Base-by-base conservation (phyloP, 2,113 vertebrate genomes). In the Glaucomys volans region DNA sequence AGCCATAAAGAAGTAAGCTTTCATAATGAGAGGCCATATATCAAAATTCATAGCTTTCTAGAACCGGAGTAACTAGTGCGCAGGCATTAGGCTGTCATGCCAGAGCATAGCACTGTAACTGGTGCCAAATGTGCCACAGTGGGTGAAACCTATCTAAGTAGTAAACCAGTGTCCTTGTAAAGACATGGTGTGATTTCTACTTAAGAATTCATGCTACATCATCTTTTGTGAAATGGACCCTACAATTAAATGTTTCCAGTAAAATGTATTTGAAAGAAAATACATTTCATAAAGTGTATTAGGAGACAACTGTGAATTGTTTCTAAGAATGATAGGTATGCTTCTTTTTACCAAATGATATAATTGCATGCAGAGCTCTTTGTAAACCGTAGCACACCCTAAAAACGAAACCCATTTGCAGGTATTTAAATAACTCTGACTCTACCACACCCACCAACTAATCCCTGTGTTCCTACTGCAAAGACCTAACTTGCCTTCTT, bases 1-100 rank as follows among this genome's bases (percentile, higher is more conserved):
- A 94, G 24, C 2, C 11, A 71, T 74, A 92, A 90, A 95, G 47
- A 96, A 95, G 83, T 93, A 88, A 85, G 71, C 95, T 97, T 98
- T 98, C 79, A 5, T 76, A n/a, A 94, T 16, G 14, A 96, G 97
- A 77, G 90, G 35, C 72, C 74, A 64, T 87, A 28, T 93, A 94
- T 95, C 91, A 97, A 97, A 93, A 90, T 72, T 28, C 10, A 1
- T 30, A 62, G 47, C 83, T 97, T 92, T 95, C 96, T 76, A 96
- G 82, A 92, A 50, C 79, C 4, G 17, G 95, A 95, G 77, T 86
- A 92, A 88, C 66, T 95, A 18, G 84, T 87, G n/a, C 52, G 75
- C 47, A 85, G 66, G 28, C 47, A 3, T 59, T 37, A 22, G 54
- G 72, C 50, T 72, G 66, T 67, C 87, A 84, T 54, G 90, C 91